These are phyloP conservation scores for Myoxocephalus aenaeus DNA, from an alignment of 2,797 vertebrate species.

Conservation along the genomic window DNA sequence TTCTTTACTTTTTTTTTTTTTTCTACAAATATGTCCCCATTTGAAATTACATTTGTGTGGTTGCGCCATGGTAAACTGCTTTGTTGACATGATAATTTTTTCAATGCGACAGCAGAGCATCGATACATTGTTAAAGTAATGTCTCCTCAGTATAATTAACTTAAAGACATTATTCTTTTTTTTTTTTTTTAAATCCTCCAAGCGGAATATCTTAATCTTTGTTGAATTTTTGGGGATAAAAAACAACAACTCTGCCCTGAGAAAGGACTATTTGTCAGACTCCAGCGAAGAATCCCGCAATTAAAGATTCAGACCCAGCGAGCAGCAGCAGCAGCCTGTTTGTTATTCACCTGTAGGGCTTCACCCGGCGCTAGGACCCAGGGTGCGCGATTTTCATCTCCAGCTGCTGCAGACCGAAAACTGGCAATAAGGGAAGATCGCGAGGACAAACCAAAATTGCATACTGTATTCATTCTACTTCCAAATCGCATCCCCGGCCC, in stretches of 20 bases:
- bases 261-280: conserved; percentile 28
- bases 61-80: background rate
- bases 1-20: background rate
- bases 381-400: conserved; percentile 89
- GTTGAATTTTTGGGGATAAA: background rate
- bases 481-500: conserved; percentile 69
- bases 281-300: conserved; percentile 38
- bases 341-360: conserved; percentile 86
- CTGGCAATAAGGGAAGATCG: conserved; percentile 90
- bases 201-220: background rate
- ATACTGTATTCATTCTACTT: conserved; percentile 80
- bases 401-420: conserved; percentile 90
- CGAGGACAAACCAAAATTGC: conserved; percentile 86
- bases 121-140: background rate
- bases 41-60: background rate
- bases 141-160: conserved; percentile 1
- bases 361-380: conserved; percentile 88
- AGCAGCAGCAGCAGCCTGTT: conserved; percentile 44
- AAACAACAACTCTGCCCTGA: background rate
- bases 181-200: background rate
- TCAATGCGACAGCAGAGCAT: background rate
- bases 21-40: too few species aligned
- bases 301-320: conserved; percentile 54
- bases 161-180: background rate
- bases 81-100: background rate